These are phyloP conservation scores for Sarcoramphus papa DNA, from an alignment of 2,797 vertebrate species.

Conservation along the genomic window DNA sequence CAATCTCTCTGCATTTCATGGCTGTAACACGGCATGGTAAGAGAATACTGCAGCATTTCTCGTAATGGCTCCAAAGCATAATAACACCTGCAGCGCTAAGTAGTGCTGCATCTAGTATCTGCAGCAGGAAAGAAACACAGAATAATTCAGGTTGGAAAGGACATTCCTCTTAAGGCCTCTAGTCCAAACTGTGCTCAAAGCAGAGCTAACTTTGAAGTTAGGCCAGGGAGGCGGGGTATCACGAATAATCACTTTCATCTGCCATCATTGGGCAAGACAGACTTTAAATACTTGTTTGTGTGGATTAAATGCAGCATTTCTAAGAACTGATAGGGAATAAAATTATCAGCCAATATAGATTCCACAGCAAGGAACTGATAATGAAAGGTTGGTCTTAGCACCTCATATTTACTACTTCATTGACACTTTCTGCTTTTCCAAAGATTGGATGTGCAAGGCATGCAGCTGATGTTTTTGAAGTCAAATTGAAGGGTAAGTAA, in stretches of 20 bases:
- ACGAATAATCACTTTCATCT: background rate
- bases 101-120: background rate
- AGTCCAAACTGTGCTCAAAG: background rate
- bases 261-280: background rate
- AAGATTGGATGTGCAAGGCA: background rate
- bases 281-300: background rate
- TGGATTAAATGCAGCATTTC: conserved; percentile 8
- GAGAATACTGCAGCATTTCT: background rate
- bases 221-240: background rate
- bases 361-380: background rate
- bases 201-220: background rate
- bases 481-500: background rate
- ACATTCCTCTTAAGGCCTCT: background rate
- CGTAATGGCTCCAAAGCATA: background rate
- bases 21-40: background rate
- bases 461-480: background rate
- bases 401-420: background rate
- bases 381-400: background rate
- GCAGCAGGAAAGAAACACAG: background rate
- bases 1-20: background rate
- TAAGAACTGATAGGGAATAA: background rate
- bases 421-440: background rate
- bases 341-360: background rate
- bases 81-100: background rate
- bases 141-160: background rate